phyloP scores from a whole-genome alignment of 2,797 vertebrate species.

The Euphonia xanthogaster region DNA sequence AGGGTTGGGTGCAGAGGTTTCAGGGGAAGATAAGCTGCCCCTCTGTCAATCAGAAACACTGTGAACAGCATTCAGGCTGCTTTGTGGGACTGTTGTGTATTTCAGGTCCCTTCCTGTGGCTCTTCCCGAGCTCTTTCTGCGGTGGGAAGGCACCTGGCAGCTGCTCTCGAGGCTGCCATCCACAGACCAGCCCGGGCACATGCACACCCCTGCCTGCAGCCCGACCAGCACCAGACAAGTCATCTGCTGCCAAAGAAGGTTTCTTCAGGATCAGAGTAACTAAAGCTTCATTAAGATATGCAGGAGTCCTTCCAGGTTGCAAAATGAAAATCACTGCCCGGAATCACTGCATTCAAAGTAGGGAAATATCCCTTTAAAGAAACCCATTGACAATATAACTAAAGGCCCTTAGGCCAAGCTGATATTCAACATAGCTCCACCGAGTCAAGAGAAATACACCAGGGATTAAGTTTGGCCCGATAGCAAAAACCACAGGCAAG shows the following conservation, averaged over 20 bases:
- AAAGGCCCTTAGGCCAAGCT: neutral
- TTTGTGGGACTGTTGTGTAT: neutral
- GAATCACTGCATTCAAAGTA: slow-evolving; percentile 38
- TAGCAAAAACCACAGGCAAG: slow-evolving; percentile 39
- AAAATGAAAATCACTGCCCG: slow-evolving; percentile 15
- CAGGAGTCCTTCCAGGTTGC: slow-evolving; percentile 16
- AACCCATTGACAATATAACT: neutral
- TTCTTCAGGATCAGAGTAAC: neutral
- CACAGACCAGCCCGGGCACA: neutral
- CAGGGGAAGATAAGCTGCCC: neutral
- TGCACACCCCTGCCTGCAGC: neutral
- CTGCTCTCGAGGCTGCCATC: slow-evolving; percentile 34
- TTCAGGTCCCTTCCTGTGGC: neutral
- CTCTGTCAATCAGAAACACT: neutral
- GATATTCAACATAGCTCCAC: slow-evolving; percentile 25
- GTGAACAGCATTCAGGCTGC: neutral
- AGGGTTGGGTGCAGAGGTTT: slow-evolving; percentile 10
- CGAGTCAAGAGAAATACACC: slow-evolving; percentile 13
- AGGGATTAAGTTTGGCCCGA: slow-evolving; percentile 22
- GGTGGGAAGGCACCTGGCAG: neutral
- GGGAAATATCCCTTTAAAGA: slow-evolving; percentile 29
- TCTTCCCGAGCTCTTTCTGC: neutral
- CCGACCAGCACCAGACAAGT: neutral
- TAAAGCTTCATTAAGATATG: slow-evolving; percentile 15
- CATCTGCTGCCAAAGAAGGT: neutral